These are phyloP conservation scores for Germaria angustata DNA, from an alignment of 2,888 invertebrate genomes.

Conservation along the genomic window DNA sequence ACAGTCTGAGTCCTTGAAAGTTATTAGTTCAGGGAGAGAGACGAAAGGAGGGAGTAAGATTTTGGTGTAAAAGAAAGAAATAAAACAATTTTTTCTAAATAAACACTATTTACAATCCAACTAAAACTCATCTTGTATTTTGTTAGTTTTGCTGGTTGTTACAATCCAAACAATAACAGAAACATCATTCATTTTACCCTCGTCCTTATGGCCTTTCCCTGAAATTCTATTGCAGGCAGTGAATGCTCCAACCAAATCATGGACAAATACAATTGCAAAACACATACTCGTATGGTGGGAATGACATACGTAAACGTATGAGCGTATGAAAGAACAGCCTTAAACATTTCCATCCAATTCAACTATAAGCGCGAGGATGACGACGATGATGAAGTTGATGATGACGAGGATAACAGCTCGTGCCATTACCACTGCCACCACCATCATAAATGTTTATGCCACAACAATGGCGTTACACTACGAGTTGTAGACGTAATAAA, in stretches of 20 bases:
- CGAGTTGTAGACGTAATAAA: constrained; percentile 77
- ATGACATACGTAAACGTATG: constrained; percentile 72
- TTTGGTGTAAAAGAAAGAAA: not conserved
- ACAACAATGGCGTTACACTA: constrained; percentile 65
- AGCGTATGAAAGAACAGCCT: constrained; percentile 53
- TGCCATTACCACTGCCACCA: constrained; percentile 26
- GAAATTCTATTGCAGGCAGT: not conserved
- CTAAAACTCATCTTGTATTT: constrained; percentile 40
- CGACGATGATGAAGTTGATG: not conserved
- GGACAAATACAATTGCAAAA: constrained; percentile 34
- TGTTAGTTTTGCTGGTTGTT: constrained; percentile 25
- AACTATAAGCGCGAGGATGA: constrained; percentile 20
- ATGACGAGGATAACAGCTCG: not conserved
- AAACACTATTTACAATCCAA: constrained; percentile 17
- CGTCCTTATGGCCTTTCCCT: constrained; percentile 1
- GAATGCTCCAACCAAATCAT: constrained; percentile 31
- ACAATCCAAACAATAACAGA: constrained; percentile 67
- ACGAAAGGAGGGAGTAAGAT: not conserved
- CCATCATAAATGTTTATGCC: constrained; percentile 61
- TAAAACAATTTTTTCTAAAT: constrained; percentile 37
- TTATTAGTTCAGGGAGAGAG: constrained; percentile 13
- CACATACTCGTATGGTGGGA: constrained; percentile 77
- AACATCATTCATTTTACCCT: constrained; percentile 74
- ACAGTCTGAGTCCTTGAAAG: constrained; percentile 2
- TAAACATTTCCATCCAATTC: constrained; percentile 37